Evolutionary conservation across 1,140 invertebrate species (phyloP).

Genomic region (Ceratina calcarata): DNA sequence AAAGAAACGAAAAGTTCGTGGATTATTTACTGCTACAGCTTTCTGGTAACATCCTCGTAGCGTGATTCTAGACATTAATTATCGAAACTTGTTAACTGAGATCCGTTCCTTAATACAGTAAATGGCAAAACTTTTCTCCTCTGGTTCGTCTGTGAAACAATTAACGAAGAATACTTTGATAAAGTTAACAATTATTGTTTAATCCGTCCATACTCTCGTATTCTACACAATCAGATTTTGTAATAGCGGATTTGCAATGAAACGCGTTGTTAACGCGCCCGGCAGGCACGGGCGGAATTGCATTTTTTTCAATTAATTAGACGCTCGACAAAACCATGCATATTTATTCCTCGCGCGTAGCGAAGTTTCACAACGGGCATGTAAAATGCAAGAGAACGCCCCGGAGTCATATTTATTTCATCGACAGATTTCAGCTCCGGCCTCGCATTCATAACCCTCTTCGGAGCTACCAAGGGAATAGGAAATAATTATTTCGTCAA

Average conservation of each 20-base stretch:
- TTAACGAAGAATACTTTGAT: not conserved
- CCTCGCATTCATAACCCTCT: not conserved
- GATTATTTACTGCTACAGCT: conserved; percentile 49
- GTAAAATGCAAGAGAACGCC: conserved; percentile 13
- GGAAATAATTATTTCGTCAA: not conserved
- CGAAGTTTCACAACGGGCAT: not conserved
- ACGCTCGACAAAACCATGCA: not conserved
- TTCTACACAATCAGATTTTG: too few species aligned
- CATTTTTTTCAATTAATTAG: conserved; percentile 8
- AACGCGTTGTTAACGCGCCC: not conserved
- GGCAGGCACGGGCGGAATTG: not conserved
- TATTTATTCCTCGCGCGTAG: not conserved
- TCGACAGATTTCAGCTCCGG: not conserved
- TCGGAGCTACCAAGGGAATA: too few species aligned
- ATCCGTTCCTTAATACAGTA: conserved; percentile 2
- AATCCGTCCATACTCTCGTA: not conserved
- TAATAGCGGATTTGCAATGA: not conserved
- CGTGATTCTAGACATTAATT: conserved; percentile 58
- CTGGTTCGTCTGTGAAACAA: not conserved
- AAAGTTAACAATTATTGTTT: not conserved
- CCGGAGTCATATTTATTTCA: conserved; percentile 20
- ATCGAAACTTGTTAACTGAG: conserved; percentile 58
- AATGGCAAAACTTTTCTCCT: conserved; percentile 20
- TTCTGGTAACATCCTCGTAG: not conserved
- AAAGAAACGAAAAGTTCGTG: conserved; percentile 55